Base-by-base conservation (phyloP, 2,888 invertebrate genomes). In the Eledona agricola region DNA sequence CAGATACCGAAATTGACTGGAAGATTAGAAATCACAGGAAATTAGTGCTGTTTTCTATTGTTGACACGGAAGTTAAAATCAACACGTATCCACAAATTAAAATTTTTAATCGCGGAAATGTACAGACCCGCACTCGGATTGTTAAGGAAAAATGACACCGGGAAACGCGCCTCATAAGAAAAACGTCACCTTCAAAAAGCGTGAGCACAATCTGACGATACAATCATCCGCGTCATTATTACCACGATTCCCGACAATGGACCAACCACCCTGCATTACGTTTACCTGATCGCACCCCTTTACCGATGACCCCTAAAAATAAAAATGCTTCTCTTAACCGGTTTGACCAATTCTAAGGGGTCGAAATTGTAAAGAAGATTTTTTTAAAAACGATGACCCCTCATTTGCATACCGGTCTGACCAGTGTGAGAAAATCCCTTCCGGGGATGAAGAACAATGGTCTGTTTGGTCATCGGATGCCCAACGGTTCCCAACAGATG, bases 361-460 rank as follows among this genome's bases (percentile, higher is more conserved):
- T 37, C 45, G 37, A 11, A 16, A 19, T 45, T 47, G 15, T 22
- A 50, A 50, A 42, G 29, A 19, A 5, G 13, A 29, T 20, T 51
- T 51, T 40, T 51, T 51, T 66, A 67, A 72, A 72, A 69, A 70
- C 66, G 66, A 67, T 73, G 73, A 73, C 73, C 73, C 71, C 59
- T 70, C 45, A 73, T 73, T 72, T 73, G 65, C 72, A 73, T 73
- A 73, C 73, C 57, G 59, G 72, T 63, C 62, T 72, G 73, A 73
- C 73, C 73, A 72, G 58, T 67, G 59, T 67, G 65, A 55, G 66
- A 66, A 66, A 57, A 52, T 45, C 32, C 34, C 45, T 25, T 3
- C 12, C 13, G 6, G 22, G 11, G 12, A 35, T n/a, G 19, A 42
- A 31, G 42, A 20, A 42, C 42, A 42, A 42, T 42, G 20, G 12